Base-by-base conservation (phyloP, 2,113 vertebrate species). In the Tretioscincus oriximinensis region DNA sequence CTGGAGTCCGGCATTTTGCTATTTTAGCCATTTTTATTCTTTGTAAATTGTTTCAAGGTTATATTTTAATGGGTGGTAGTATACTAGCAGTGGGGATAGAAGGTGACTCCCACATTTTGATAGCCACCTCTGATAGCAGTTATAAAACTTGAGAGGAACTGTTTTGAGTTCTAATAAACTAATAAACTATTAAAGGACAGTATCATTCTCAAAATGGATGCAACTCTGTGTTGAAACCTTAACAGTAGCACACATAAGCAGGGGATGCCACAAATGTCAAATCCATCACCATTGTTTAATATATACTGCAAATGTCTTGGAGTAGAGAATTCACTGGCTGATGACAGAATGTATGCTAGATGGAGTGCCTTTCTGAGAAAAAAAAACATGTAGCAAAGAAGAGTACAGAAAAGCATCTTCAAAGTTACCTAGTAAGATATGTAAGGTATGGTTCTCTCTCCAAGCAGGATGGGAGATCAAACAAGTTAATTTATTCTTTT, bases 401-500 rank as follows among this genome's bases (percentile, higher is more conserved):
- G 10, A 22, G 47, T 4, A 47, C 5, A 31, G 31, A 58, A 28
- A 47, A 51, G 9, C 5, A 70, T 51, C 26, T 8, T n/a, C 35
- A 20, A 5, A 6, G 5, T 84, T 87, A 87, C 85, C 4, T 81
- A 12, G 3, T 41, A 2, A 1, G 2, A 86, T 69, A 60, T 0
- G 8, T 73, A 67, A 0, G 1, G 54, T 49, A 63, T 31, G 66
- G 75, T 0, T 54, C 9, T 26, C 73, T 7, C 45, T 73, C 35
- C 70, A 11, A 49, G 85, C 29, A 20, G 72, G 79, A 63, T 89
- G 81, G 63, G 29, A 88, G 51, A 87, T 16, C 7, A 45, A 0
- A 26, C 90, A 93, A 35, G 63, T 82, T 3, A 29, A 3, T 0
- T n/a, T 18, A 22, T 10, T 73, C 18, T 4, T 0, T 0, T 14